Conservation (phyloP, 2,888 invertebrate species). For the Andrena praecox region DNA sequence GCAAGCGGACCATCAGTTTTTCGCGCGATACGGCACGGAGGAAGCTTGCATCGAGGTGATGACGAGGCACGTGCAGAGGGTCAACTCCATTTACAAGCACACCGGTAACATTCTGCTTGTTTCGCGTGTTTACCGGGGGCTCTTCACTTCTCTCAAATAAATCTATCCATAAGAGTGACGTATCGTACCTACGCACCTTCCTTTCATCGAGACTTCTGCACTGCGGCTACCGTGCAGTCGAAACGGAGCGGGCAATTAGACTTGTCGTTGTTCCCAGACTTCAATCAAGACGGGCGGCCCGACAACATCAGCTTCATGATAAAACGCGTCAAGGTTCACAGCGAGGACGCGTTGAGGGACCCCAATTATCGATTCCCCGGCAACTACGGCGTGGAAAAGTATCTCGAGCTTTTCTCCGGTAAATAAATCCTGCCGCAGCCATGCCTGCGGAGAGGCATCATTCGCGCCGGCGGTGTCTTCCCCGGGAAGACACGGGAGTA, state of each 20-base stretch:
- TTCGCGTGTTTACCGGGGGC: not conserved
- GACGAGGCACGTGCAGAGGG: slow-evolving; percentile 97
- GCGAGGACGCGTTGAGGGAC: slow-evolving; percentile 93
- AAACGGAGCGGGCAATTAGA: not conserved
- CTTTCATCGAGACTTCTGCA: too few species aligned
- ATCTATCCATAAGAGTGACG: too few species aligned
- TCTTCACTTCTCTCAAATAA: not conserved
- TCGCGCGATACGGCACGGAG: slow-evolving; percentile 96
- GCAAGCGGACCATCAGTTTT: slow-evolving; percentile 98
- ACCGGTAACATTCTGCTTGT: slow-evolving; percentile 88
- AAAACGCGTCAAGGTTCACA: slow-evolving; percentile 97
- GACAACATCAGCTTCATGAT: slow-evolving; percentile 98
- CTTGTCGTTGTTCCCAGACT: slow-evolving; percentile 82
- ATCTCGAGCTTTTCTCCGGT: slow-evolving; percentile 98
- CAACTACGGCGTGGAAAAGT: slow-evolving; percentile 99
- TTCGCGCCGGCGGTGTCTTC: not conserved
- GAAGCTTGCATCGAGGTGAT: slow-evolving; percentile 98
- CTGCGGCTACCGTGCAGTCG: not conserved
- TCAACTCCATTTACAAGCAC: slow-evolving; percentile 94
- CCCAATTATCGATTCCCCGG: slow-evolving; percentile 95
- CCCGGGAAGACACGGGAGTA: not conserved
- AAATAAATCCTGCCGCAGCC: slow-evolving; percentile 78
- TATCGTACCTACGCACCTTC: too few species aligned
- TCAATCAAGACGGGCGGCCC: slow-evolving; percentile 95
- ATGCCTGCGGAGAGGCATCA: not conserved